Conservation (phyloP, 2,888 invertebrate species). For the Neuroscelio doddi region DNA sequence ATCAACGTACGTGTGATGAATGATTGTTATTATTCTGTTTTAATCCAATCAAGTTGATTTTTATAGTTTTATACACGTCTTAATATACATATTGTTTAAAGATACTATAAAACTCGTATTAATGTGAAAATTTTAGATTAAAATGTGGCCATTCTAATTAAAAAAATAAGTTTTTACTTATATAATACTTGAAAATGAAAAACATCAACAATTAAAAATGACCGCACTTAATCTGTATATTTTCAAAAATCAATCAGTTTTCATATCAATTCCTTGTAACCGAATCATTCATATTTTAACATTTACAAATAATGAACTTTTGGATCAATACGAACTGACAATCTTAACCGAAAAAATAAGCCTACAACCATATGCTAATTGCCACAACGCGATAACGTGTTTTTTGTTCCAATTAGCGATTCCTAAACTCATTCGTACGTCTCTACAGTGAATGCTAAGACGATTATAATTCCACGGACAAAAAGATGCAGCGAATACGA, state of each 20-base stretch:
- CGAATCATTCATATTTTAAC: background rate
- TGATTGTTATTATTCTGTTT: slow-evolving; percentile 16
- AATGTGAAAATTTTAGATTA: background rate
- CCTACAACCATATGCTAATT: background rate
- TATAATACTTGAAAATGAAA: no score
- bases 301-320: slow-evolving; percentile 1
- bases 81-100: slow-evolving; percentile 2
- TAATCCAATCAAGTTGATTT: slow-evolving; percentile 26
- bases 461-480: background rate
- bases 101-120: slow-evolving; percentile 1
- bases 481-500: background rate
- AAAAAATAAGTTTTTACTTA: no score
- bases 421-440: background rate
- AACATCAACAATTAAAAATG: background rate
- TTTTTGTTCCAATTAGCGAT: slow-evolving; percentile 12
- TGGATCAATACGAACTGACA: slow-evolving; percentile 7
- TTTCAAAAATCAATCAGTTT: background rate
- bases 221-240: background rate
- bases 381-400: background rate
- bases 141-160: background rate
- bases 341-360: background rate
- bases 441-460: background rate
- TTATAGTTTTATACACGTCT: slow-evolving; percentile 43
- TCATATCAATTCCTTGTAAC: slow-evolving; percentile 10
- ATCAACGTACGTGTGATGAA: slow-evolving; percentile 14